Evolutionary conservation across 2,888 invertebrate species (phyloP), one percentile per base, ranked within the genome.

Genomic region (Spodoptera picta): DNA sequence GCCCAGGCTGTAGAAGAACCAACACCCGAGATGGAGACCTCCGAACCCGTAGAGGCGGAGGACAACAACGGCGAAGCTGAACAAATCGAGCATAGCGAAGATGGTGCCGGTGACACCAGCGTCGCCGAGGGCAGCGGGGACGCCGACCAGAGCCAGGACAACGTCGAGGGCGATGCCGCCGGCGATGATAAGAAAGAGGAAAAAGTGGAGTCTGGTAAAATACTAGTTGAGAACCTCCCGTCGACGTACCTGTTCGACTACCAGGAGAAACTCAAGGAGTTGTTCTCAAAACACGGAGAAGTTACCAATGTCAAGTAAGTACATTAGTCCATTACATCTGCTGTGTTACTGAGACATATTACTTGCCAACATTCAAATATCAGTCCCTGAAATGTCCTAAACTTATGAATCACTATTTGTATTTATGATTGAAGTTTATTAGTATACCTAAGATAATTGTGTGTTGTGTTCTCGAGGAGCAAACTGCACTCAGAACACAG

Each of bases 361-460:
- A 82, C 79, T 87, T 89, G 84, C 84, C 89, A 92, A 94, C 94
- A 94, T 94, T 94, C 94, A 94, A 94, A 94, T 94, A 93, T 94
- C 93, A 93, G 87, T 91, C 91, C 86, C 80, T 83, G 79, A 83
- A 82, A 70, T 80, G 65, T 77, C 72, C 68, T 78, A 53, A 64
- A 64, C 50, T 64, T 53, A 45, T 81, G 59, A 73, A 69, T 65
- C 77, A 73, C 73, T 81, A 75, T 80, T 80, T 83, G 79, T 80
- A 73, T 60, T 80, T 77, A 57, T 69, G 63, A 72, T 70, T 70
- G 62, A 77, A 75, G 54, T 70, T 62, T 67, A 73, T 73, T 73
- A 79, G 53, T 71, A 64, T 75, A 75, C 36, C 36, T 36, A 36
- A 76, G 63, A 69, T 64, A 57, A 73, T 62, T 69, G 79, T 73